Percentiles rank a stretch among this genome's conserved stretches.
These are phyloP conservation scores for Eueides isabella DNA, from an alignment of 1,140 invertebrate genomes.

Conservation along the genomic window DNA sequence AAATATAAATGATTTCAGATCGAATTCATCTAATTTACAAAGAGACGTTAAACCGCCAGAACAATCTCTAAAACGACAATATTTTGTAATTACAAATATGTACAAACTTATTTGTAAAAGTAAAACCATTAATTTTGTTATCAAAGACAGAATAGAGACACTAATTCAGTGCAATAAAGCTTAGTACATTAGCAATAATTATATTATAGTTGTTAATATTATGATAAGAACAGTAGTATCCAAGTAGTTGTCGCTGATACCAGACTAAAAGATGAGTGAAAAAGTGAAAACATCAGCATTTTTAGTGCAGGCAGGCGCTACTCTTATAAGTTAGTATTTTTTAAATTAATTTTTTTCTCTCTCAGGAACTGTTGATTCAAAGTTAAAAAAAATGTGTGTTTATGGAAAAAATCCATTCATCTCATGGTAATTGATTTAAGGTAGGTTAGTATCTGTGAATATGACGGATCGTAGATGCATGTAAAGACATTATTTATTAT, in stretches of 20 bases:
- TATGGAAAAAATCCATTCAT: too few relatives aligned
- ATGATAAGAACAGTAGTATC: background rate
- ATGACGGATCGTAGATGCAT: too few relatives aligned
- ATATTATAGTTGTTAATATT: background rate
- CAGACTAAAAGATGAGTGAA: conserved; percentile 20
- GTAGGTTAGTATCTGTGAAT: too few relatives aligned
- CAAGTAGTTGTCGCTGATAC: background rate
- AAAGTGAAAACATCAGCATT: conserved; percentile 51
- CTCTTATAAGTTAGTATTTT: conserved; percentile 56
- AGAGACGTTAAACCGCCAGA: too few relatives aligned
- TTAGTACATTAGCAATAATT: conserved; percentile 12
- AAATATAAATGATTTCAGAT: too few relatives aligned
- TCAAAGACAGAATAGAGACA: background rate
- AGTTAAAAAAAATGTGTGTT: background rate
- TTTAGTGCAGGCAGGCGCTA: conserved; percentile 49
- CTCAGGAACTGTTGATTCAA: background rate
- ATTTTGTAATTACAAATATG: too few relatives aligned
- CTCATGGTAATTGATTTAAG: too few relatives aligned
- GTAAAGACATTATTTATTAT: too few relatives aligned
- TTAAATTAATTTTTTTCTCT: background rate
- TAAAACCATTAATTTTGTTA: background rate
- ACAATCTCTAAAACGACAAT: too few relatives aligned
- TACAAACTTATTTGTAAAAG: background rate
- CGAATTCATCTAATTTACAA: too few relatives aligned
- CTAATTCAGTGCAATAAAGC: conserved; percentile 45